Base-by-base conservation (phyloP, 2,888 invertebrate species). In the Venustoraphidia nigricollis region DNA sequence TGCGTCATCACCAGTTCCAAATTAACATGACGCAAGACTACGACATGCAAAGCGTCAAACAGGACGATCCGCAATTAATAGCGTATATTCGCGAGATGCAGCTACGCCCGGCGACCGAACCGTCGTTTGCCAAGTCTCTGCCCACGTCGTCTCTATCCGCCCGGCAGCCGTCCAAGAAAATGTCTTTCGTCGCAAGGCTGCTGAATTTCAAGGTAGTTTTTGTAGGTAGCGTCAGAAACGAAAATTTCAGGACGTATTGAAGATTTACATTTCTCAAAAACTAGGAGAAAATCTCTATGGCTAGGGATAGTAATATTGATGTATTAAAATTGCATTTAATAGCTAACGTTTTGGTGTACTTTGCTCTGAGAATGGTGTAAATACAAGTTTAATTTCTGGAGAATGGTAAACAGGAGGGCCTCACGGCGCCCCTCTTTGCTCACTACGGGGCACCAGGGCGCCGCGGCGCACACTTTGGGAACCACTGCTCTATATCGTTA, bases 11-110 rank as follows among this genome's bases (percentile, higher is more conserved):
- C 61, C 85, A 85, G 63, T 87, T 87, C 66, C 79, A 82, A 37
- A 71, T 81, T 54, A 87, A 85, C 68, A 82, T 87, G 81, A 82
- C 81, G 44, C 78, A 79, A 53, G 86, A 86, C 64, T 79, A 83
- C 64, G 84, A 86, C 61, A 70, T 86, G 55, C 72, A 77, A 36
- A 74, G 77, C 59, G 83, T 86, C 52, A 71, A 79, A 10, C 85
- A 86, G 69, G 84, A 83, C 61, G 81, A 86, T 57, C 78, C 82
- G 2, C 75, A 77, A 57, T 71, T 88, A 52, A 79, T 86, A 54
- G 78, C 77, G 48, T 86, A 82, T 66, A 83, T 88, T 55, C 70
- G 82, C 34, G 79, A 83, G 62, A 74, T 83, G 57, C 83, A 83
- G 60, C 70, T 87, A 57, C 68, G 64, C 44, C 64, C 67, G 10